These are phyloP conservation scores for Dusona sp. DNA, from an alignment of 2,888 invertebrate species.

Conservation along the genomic window DNA sequence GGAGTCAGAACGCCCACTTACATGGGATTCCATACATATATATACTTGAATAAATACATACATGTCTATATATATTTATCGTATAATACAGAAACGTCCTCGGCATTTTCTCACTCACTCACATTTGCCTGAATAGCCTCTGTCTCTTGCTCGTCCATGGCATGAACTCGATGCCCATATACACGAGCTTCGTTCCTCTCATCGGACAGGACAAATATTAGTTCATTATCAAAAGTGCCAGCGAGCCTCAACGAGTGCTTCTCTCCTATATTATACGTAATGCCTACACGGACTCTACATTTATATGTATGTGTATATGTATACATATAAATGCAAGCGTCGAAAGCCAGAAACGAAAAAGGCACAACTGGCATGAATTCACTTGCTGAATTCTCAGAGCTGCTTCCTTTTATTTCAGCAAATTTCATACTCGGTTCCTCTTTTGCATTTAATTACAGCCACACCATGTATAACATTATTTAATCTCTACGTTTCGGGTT, in stretches of 20 bases:
- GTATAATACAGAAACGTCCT: slow-evolving; percentile 58
- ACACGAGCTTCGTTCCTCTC: slow-evolving; percentile 48
- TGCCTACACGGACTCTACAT: slow-evolving; percentile 29
- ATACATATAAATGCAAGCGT: not conserved
- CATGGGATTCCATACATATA: not conserved
- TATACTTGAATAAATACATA: not conserved
- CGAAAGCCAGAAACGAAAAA: slow-evolving; percentile 9
- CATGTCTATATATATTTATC: slow-evolving; percentile 19
- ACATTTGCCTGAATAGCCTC: slow-evolving; percentile 48
- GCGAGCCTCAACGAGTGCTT: slow-evolving; percentile 68
- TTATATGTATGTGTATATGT: slow-evolving; percentile 12
- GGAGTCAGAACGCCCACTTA: slow-evolving; percentile 40
- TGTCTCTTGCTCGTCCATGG: slow-evolving; percentile 59
- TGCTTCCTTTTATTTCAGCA: slow-evolving; percentile 1
- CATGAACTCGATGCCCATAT: slow-evolving; percentile 17
- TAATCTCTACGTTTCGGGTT: slow-evolving; percentile 69
- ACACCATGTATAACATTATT: slow-evolving; percentile 77
- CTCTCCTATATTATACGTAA: slow-evolving; percentile 38
- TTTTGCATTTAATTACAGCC: slow-evolving; percentile 40
- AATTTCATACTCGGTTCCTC: not conserved
- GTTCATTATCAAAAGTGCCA: slow-evolving; percentile 84
- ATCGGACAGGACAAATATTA: slow-evolving; percentile 84
- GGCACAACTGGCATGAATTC: not conserved
- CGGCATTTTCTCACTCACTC: slow-evolving; percentile 62
- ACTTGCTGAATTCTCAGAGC: not conserved